Percentiles rank a stretch among this genome's conserved stretches.
phyloP scores from a whole-genome alignment of 2,888 invertebrate genomes.

The Drosophila maculinotata region DNA sequence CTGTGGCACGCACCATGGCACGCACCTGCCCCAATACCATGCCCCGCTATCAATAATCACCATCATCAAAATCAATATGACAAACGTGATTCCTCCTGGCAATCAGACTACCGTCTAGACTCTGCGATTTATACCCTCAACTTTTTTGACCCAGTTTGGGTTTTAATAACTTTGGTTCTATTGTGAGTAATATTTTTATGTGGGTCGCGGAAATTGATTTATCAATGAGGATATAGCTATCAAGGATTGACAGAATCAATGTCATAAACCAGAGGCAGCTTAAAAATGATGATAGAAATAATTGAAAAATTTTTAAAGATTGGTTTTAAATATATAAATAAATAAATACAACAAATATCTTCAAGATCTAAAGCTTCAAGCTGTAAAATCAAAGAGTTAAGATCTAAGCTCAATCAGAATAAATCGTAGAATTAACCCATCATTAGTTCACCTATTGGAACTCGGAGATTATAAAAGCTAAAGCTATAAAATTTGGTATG shows the following conservation, averaged over 20 bases:
- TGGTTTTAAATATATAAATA: background rate
- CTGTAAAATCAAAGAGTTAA: too few species aligned
- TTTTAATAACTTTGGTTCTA: conserved; percentile 32
- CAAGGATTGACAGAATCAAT: background rate
- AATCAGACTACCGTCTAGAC: conserved; percentile 40
- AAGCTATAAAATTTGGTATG: background rate
- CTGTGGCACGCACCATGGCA: conserved; percentile 54
- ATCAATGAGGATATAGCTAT: background rate
- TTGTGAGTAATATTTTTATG: conserved; percentile 8
- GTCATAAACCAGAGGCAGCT: background rate
- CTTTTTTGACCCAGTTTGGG: conserved; percentile 56
- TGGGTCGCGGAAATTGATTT: conserved; percentile 38
- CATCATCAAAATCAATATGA: conserved; percentile 71
- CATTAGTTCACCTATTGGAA: too few species aligned
- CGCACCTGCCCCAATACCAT: conserved; percentile 52
- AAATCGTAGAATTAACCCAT: too few species aligned
- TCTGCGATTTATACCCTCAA: conserved; percentile 15
- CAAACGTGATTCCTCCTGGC: conserved; percentile 22
- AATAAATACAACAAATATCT: too few species aligned
- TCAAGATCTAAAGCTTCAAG: too few species aligned
- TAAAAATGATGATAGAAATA: background rate
- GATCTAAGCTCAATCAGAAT: too few species aligned
- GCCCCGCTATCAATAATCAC: conserved; percentile 60
- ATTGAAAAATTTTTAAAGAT: background rate
- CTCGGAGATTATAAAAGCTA: too few species aligned